Percentiles rank a stretch among this genome's conserved stretches.
phyloP scores from a whole-genome alignment of 2,113 vertebrate species.

The Gallinago media region DNA sequence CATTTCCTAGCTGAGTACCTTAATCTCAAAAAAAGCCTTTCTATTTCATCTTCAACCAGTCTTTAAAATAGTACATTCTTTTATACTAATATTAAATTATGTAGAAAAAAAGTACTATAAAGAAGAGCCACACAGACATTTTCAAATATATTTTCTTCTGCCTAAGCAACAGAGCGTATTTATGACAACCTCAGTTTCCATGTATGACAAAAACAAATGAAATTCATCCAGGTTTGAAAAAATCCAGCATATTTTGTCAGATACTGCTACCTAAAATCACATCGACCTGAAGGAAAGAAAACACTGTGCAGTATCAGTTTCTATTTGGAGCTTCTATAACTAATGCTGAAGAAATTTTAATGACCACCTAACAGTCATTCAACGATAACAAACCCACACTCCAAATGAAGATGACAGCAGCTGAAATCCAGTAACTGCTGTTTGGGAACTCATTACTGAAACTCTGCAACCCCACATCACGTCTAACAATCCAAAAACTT shows the following conservation, averaged over 20 bases:
- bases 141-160: background rate
- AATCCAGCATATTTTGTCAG: background rate
- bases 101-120: background rate
- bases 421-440: background rate
- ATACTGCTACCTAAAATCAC: background rate
- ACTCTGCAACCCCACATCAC: accelerated
- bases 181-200: background rate
- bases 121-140: background rate
- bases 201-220: background rate
- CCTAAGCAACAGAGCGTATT: too few relatives aligned
- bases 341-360: background rate
- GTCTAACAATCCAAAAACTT: background rate
- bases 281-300: background rate
- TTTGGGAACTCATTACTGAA: background rate
- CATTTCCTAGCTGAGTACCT: background rate
- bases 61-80: background rate
- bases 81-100: background rate
- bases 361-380: background rate
- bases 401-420: background rate
- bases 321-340: background rate
- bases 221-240: background rate
- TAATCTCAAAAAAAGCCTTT: background rate
- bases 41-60: background rate
- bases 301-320: background rate
- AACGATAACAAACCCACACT: background rate